phyloP scores from a whole-genome alignment of 2,797 vertebrate genomes.

The Esox lucius region DNA sequence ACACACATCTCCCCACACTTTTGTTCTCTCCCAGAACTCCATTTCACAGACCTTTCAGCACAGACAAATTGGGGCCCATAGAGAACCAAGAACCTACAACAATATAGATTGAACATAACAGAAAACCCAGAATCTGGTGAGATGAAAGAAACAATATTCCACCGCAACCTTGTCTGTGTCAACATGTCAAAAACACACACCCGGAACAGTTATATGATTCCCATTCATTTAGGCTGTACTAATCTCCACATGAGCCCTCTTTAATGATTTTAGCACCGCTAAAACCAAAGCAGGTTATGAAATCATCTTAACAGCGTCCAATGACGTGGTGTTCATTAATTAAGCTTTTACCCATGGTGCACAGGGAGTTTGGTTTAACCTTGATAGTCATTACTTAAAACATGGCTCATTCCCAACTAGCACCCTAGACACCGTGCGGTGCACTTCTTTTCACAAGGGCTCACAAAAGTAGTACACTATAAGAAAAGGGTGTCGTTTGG shows the following conservation, averaged over 20 bases:
- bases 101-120: no score
- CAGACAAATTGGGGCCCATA: constrained; percentile 52
- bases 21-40: constrained; percentile 57
- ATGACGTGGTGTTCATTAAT: constrained; percentile 47
- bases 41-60: constrained; percentile 52
- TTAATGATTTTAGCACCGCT: constrained; percentile 32
- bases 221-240: constrained; percentile 42
- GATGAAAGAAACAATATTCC: no score
- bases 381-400: constrained; percentile 61
- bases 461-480: background rate
- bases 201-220: constrained; percentile 53
- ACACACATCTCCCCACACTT: constrained; percentile 2
- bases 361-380: constrained; percentile 52
- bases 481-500: background rate
- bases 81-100: no score
- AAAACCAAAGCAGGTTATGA: constrained; percentile 55
- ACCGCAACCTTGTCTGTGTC: background rate
- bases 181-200: constrained; percentile 15
- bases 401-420: background rate
- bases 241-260: constrained; percentile 32
- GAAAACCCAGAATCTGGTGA: no score
- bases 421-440: no score
- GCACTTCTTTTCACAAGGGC: background rate
- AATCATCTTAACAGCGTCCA: constrained; percentile 33
- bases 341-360: constrained; percentile 46